Base-by-base conservation (phyloP, 92 coral and sea anemone species). In the Ricordea florida region DNA sequence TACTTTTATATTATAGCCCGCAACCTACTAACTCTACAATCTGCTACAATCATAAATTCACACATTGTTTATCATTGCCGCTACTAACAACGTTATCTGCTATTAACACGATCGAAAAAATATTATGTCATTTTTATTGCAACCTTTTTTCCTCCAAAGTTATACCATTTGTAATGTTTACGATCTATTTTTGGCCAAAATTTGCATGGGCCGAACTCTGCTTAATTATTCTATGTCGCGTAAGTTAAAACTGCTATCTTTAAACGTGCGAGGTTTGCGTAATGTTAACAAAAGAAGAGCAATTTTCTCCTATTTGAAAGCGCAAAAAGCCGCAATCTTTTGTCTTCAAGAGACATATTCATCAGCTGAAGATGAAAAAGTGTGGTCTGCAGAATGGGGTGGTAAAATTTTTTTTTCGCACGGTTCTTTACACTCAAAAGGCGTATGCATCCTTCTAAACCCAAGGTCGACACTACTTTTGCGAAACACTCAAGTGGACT, bases 211-310 rank as follows among this genome's bases (percentile, higher is more conserved):
- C 53, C 17, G 23, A 46, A 46, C 53, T 46, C 10, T 46, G 23
- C 53, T 46, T 46, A 46, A 46, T 46, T 46, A 46, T 10, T 27
- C 23, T 18, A 46, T 46, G 53, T 46, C 56, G 25, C 26, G 56
- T 20, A 48, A 48, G 56, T 48, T 48, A 48, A 48, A 48, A 48
- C 56, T 48, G 27, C 56, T 48, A 20, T 48, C 28, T 48, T 48
- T 48, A n/a, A 48, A 48, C 29, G 56, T 48, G 49, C n/a, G 28
- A 48, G 56, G 56, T 48, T 48, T 48, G 28, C 29, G 11, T 30
- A 48, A 48, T 46, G 56, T 48, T 17, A 48, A 48, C 56, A 48
- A 6, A 22, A 48, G 56, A 48, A 48, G 56, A 48, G 56, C 56
- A 17, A 48, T 21, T 48, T 48, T 18, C n/a, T 20, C 56, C 25